These are phyloP conservation scores for Macrotrachela quadricornifera DNA, from an alignment of 1,140 invertebrate genomes.

Conservation along the genomic window DNA sequence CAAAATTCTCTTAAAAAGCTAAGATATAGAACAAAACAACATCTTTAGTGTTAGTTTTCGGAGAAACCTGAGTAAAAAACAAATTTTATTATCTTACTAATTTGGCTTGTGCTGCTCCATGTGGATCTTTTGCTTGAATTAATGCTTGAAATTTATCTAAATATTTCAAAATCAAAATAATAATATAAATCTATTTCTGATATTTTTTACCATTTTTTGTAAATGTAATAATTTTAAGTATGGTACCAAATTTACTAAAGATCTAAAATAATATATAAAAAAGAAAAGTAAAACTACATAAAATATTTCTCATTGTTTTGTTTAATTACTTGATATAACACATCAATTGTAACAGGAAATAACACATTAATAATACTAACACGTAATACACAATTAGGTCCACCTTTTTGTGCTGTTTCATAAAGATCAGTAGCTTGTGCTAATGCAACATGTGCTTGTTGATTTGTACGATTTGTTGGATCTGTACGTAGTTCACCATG, in stretches of 20 bases:
- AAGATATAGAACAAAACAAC: no score
- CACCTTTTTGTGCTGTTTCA: constrained; percentile 42
- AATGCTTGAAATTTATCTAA: constrained; percentile 85
- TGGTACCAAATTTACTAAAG: constrained; percentile 88
- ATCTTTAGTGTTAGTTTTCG: no score
- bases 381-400: constrained; percentile 78
- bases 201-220: constrained; percentile 69
- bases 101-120: constrained; percentile 84
- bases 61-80: no score
- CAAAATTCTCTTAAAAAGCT: no score
- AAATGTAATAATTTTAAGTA: constrained; percentile 96
- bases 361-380: constrained; percentile 89
- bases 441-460: constrained; percentile 51
- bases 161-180: background rate
- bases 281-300: no score
- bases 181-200: background rate
- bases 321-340: constrained; percentile 42
- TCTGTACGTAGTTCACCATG: constrained; percentile 95
- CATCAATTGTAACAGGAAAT: constrained; percentile 87
- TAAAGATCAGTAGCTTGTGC: constrained; percentile 33
- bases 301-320: no score
- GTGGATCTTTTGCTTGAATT: constrained; percentile 87
- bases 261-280: constrained; percentile 32
- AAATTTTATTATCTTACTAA: constrained; percentile 41
- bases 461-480: constrained; percentile 48